Base-by-base conservation (phyloP, 2,797 vertebrate genomes). In the Chelonia mydas region DNA sequence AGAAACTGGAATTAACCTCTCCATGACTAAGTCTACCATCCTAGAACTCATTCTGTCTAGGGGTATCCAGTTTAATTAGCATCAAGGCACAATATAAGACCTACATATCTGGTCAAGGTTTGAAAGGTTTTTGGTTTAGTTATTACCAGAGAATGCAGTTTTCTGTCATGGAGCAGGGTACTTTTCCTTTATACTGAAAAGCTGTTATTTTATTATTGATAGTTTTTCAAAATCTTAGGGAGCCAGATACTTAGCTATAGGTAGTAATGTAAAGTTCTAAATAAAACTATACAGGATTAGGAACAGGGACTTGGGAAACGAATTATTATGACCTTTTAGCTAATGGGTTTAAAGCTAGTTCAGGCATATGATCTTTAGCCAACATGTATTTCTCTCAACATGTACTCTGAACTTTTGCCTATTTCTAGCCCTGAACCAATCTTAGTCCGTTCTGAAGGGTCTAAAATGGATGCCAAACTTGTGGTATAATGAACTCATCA, bases 51-150 rank as follows among this genome's bases (percentile, higher is more conserved):
- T 25, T 94, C 72, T 37, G 79, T 81, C 49, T 76, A 79, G 68
- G 59, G 89, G 10, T 79, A 59, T 90, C 59, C 16, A 49, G 11
- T 92, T 84, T 90, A 93, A 95, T 88, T 81, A 93, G 37, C 45
- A 89, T 84, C 76, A 81, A 76, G n/a, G 93, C 89, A 27, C 45
- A 89, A 51, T 10, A 3, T 74, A 65, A 61, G 76, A 61, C 37
- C 4, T 61, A 37, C 17, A 19, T 37, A 37, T 68, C 17, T 10
- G 17, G n/a, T 37, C 65, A 68, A 37, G 8, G 6, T 37, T 68
- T 68, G 33, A 68, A 37, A 37, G 65, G 17, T 68, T 68, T 68
- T 37, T 37, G 31, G 16, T 65, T 65, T 65, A n/a, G 15, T 65
- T 65, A 65, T 65, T 65, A 65, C 3, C 33, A 65, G 33, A 65